Conservation (phyloP, 2,113 vertebrate species). For the Crotalus helleri region DNA sequence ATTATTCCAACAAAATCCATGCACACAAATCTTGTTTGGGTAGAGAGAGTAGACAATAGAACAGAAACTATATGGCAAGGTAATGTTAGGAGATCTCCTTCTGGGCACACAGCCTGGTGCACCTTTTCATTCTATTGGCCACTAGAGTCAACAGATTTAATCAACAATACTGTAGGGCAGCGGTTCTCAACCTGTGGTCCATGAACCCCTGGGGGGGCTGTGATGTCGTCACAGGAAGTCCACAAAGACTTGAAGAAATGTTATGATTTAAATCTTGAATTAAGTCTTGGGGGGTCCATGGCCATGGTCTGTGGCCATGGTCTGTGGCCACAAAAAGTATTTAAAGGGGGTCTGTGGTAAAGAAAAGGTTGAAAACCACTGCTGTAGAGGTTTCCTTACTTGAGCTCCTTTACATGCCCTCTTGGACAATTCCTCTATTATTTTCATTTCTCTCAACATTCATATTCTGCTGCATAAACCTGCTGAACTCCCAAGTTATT, state of each 20-base stretch:
- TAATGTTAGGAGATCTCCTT: not conserved
- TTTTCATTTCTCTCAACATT: not conserved
- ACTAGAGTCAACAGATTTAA: not conserved
- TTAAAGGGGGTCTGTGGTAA: not conserved
- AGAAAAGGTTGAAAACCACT: not conserved
- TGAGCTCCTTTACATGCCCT: too few species aligned
- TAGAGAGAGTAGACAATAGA: not conserved
- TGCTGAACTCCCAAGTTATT: not conserved
- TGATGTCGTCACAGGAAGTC: not conserved
- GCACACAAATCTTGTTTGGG: not conserved
- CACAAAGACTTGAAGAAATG: not conserved
- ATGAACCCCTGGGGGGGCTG: not conserved
- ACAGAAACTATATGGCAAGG: not conserved
- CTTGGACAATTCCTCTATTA: not conserved
- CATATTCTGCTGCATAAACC: not conserved
- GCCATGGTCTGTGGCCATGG: not conserved
- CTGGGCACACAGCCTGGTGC: not conserved
- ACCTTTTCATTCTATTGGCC: not conserved
- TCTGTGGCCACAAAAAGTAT: not conserved
- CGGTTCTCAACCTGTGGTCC: not conserved
- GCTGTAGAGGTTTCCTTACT: not conserved
- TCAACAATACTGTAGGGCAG: not conserved
- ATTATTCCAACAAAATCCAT: not conserved
- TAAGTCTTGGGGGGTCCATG: not conserved
- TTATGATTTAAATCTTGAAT: not conserved